Conservation (phyloP, 1,140 invertebrate genomes). For the Rhopalosiphum padi region DNA sequence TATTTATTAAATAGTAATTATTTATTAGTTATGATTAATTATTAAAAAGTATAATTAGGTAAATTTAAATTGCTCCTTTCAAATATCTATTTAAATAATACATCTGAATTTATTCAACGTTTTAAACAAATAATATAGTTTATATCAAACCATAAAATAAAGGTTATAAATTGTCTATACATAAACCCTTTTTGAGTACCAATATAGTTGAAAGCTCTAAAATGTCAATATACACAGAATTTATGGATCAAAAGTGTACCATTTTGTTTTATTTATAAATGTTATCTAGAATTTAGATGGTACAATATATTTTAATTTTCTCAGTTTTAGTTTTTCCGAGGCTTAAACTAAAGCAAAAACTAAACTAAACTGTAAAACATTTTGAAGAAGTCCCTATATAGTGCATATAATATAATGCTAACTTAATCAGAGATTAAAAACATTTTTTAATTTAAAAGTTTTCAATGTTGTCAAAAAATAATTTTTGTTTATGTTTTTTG, state of each 20-base stretch:
- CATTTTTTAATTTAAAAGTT: too few species aligned
- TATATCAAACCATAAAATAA: background rate
- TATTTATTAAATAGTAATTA: background rate
- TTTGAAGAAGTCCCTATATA: background rate
- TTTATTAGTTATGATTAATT: background rate
- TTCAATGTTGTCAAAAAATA: too few species aligned
- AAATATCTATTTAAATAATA: background rate
- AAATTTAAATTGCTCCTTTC: background rate
- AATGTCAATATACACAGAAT: background rate
- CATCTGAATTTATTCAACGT: background rate
- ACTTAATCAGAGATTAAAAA: too few species aligned
- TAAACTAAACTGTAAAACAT: background rate
- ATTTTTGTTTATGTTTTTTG: too few species aligned
- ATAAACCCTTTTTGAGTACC: background rate
- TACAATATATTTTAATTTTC: background rate
- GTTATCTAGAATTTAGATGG: too few species aligned
- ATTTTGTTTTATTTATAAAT: background rate
- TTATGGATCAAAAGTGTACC: background rate
- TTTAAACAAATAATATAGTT: background rate
- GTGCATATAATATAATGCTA: background rate
- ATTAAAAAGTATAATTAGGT: background rate
- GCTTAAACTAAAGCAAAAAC: background rate
- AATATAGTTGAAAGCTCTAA: background rate
- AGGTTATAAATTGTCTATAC: background rate
- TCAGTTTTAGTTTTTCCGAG: background rate